Base-by-base conservation (phyloP, 2,113 vertebrate species). In the Gallinago jamesoni region DNA sequence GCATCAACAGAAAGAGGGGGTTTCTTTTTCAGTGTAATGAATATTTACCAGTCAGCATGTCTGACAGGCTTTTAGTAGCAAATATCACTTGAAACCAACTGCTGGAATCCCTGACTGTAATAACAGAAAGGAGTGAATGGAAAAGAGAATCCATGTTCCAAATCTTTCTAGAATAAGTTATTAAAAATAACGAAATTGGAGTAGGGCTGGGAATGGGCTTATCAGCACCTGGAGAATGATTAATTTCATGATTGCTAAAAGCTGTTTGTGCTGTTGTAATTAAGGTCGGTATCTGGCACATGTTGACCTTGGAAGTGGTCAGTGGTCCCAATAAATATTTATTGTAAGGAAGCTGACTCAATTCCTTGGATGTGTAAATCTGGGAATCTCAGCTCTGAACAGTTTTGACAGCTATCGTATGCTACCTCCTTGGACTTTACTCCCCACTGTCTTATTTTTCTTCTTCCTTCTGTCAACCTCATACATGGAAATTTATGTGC, bases 1-100 rank as follows among this genome's bases (percentile, higher is more conserved):
- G 39, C 41, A 77, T 93, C 48, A 39, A 82, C 43, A 95, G 80
- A 74, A 78, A 82, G 33, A 60, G 35, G 6, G 24, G 24, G 39
- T 66, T 84, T 31, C 78, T 50, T 83, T 89, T 52, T 21, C 66
- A 56, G 9, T 55, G 28, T 75, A 62, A 94, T 78, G 39, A 91
- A 86, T 95, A 81, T 89, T 97, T 96, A 75, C 86, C 11, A 82
- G 59, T 89, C 79, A 76, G 77, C 52, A 56, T 56, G 79, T 91
- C 37, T 94, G 72, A 89, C 56, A 81, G 74, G 25, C 64, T 95
- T 90, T 89, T 92, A 88, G 76, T 67, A 75, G 64, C 70, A 85
- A 95, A 90, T 92, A 94, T 76, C 62, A 45, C 47, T 87, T 87
- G 87, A 93, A 96, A 80, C 86, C 45, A 72, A 93, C 82, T 89